phyloP scores from a whole-genome alignment of 2,797 vertebrate genomes.

The Gymnodraco acuticeps region DNA sequence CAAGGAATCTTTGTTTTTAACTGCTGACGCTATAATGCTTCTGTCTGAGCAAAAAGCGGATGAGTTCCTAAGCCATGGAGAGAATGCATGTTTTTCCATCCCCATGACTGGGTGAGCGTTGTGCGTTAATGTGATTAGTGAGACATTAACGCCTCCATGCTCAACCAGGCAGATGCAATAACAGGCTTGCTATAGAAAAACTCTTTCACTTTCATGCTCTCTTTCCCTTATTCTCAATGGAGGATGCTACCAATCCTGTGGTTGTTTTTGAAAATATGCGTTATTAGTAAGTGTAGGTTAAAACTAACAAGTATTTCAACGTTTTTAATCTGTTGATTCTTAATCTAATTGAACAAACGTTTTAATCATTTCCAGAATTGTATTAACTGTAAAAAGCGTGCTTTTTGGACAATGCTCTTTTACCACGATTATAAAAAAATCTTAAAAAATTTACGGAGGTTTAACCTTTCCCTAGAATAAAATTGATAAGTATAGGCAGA shows the following conservation, averaged over 20 bases:
- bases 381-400: too few species aligned
- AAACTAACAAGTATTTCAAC: too few species aligned
- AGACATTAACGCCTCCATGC: constrained; percentile 81
- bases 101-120: constrained; percentile 77
- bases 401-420: too few species aligned
- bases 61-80: constrained; percentile 72
- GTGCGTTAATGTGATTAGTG: constrained; percentile 85
- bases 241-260: constrained; percentile 38
- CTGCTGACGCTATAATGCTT: constrained; percentile 76
- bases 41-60: constrained; percentile 70
- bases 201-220: constrained; percentile 48
- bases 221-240: constrained; percentile 41
- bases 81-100: constrained; percentile 80
- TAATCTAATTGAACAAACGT: too few species aligned
- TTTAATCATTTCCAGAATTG: too few species aligned
- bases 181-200: constrained; percentile 61
- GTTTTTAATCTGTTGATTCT: too few species aligned
- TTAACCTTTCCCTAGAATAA: too few species aligned
- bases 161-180: constrained; percentile 74
- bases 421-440: too few species aligned
- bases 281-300: too few species aligned
- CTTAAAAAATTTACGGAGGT: too few species aligned
- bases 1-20: constrained; percentile 80
- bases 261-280: constrained; percentile 8
- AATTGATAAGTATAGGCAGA: too few species aligned